These are phyloP conservation scores for Nyctibius bracteatus DNA, from an alignment of 2,113 vertebrate genomes.

Conservation along the genomic window DNA sequence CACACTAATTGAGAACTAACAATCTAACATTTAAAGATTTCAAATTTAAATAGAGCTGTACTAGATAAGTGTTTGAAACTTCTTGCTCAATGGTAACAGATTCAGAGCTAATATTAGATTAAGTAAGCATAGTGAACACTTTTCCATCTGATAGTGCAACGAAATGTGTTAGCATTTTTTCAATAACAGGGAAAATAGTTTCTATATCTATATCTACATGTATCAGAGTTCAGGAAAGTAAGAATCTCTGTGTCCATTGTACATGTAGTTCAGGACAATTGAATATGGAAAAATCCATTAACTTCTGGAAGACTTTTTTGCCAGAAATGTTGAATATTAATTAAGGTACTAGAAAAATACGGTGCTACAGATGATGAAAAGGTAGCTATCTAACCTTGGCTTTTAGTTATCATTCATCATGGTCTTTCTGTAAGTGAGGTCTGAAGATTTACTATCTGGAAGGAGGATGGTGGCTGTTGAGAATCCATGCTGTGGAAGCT, in stretches of 20 bases:
- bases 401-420: not conserved
- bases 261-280: not conserved
- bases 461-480: not conserved
- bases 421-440: not conserved
- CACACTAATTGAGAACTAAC: not conserved
- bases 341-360: not conserved
- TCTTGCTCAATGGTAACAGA: not conserved
- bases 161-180: not conserved
- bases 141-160: not conserved
- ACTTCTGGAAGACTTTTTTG: not conserved
- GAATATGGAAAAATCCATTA: not conserved
- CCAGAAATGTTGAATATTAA: not conserved
- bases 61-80: not conserved
- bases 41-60: not conserved
- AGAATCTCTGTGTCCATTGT: not conserved
- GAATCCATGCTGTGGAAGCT: not conserved
- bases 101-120: not conserved
- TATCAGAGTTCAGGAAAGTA: not conserved
- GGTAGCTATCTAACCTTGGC: not conserved
- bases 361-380: not conserved
- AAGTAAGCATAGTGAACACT: not conserved
- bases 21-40: not conserved
- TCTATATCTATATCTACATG: not conserved
- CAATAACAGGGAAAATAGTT: not conserved
- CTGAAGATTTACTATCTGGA: not conserved